phyloP scores from a whole-genome alignment of 2,113 vertebrate species.

The Serilophus lunatus region DNA sequence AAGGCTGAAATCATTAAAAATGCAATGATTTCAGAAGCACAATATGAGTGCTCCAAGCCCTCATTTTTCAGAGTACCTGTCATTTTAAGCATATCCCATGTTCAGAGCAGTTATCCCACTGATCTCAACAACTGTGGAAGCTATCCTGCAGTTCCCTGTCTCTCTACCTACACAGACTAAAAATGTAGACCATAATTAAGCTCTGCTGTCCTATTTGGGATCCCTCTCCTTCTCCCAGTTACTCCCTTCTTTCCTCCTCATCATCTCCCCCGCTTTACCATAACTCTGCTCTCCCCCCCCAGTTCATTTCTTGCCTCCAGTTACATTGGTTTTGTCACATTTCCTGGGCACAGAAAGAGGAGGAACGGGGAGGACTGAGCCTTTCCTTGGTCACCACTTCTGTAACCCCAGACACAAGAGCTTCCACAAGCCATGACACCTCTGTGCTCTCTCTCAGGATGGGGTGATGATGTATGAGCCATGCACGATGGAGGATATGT shows the following conservation, averaged over 20 bases:
- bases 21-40: conserved; percentile 20
- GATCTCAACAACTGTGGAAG: background rate
- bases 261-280: background rate
- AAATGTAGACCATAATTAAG: background rate
- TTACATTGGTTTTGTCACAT: background rate
- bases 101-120: background rate
- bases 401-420: background rate
- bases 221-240: background rate
- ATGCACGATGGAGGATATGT: background rate
- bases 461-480: background rate
- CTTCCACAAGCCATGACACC: background rate
- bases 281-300: background rate
- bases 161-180: background rate
- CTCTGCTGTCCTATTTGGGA: background rate
- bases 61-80: conserved; percentile 5
- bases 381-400: background rate
- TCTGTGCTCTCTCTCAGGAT: background rate
- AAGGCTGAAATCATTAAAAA: conserved; percentile 41
- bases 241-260: background rate
- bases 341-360: background rate
- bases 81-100: background rate
- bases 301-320: background rate
- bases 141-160: background rate
- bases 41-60: background rate
- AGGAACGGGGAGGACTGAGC: background rate